Conservation (phyloP, 2,888 invertebrate genomes). For the Agrenia bidenticulata region DNA sequence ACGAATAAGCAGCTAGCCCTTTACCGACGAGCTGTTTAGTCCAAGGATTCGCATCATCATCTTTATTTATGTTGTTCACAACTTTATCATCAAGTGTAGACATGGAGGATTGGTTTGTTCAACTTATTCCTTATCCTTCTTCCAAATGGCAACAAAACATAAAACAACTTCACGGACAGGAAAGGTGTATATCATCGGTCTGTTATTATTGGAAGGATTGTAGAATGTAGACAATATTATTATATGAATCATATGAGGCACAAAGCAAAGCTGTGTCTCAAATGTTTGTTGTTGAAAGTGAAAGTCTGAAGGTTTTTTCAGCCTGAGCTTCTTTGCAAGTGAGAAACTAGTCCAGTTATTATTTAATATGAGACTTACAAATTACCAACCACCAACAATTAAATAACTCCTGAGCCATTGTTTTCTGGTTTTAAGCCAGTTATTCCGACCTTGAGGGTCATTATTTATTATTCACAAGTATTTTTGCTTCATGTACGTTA, state of each 20-base stretch:
- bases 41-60: conserved; percentile 8
- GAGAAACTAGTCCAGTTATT: conserved; percentile 21
- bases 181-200: too few relatives aligned
- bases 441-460: conserved; percentile 18
- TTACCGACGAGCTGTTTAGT: conserved; percentile 1
- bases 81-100: conserved; percentile 4
- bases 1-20: background rate
- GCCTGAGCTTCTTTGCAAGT: conserved; percentile 7
- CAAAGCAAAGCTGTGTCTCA: background rate
- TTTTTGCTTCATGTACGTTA: too few relatives aligned
- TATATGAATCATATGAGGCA: too few relatives aligned
- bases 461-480: background rate
- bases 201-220: too few relatives aligned
- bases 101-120: background rate
- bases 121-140: too few relatives aligned
- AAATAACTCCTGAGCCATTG: conserved; percentile 11
- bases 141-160: background rate
- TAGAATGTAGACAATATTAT: too few relatives aligned
- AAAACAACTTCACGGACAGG: background rate
- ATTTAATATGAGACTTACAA: conserved; percentile 1
- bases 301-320: conserved; percentile 25
- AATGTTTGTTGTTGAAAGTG: conserved; percentile 19
- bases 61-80: background rate
- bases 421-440: conserved; percentile 23
- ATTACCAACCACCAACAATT: conserved; percentile 12